Conservation (phyloP, 2,888 invertebrate species). For the Hirtodrosophila trivittata region DNA sequence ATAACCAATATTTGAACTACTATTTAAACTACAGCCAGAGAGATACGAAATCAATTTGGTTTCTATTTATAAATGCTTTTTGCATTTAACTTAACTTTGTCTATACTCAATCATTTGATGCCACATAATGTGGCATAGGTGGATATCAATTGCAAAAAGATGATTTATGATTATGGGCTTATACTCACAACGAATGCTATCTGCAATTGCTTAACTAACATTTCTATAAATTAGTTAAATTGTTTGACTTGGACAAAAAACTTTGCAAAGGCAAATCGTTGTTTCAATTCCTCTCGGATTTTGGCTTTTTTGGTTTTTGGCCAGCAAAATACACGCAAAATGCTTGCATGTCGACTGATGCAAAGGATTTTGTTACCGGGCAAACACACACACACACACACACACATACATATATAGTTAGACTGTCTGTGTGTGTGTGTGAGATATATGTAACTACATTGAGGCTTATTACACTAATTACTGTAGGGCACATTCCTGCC, state of each 20-base stretch:
- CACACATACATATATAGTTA: conserved; percentile 1
- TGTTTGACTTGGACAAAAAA: conserved; percentile 17
- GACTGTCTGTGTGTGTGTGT: conserved; percentile 5
- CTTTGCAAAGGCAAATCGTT: conserved; percentile 17
- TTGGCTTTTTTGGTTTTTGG: conserved; percentile 40
- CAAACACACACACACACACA: conserved; percentile 12
- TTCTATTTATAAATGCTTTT: too few species aligned
- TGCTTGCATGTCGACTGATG: conserved; percentile 47
- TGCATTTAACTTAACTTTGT: too few species aligned
- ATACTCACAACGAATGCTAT: conserved; percentile 26
- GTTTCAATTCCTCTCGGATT: conserved; percentile 46
- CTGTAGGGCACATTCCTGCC: conserved; percentile 54
- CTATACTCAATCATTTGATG: neutral
- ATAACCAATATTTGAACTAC: too few species aligned
- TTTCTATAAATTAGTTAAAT: conserved; percentile 13
- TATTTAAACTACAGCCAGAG: too few species aligned
- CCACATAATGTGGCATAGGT: neutral
- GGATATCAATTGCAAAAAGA: conserved; percentile 17
- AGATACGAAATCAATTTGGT: too few species aligned
- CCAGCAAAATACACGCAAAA: conserved; percentile 31
- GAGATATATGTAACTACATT: conserved; percentile 41
- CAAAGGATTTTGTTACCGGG: conserved; percentile 39
- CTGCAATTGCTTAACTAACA: conserved; percentile 9
- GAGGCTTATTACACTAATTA: conserved; percentile 78
- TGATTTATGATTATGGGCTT: conserved; percentile 34